phyloP scores from a whole-genome alignment of 2,888 invertebrate genomes.

The Chymomyza amoena region DNA sequence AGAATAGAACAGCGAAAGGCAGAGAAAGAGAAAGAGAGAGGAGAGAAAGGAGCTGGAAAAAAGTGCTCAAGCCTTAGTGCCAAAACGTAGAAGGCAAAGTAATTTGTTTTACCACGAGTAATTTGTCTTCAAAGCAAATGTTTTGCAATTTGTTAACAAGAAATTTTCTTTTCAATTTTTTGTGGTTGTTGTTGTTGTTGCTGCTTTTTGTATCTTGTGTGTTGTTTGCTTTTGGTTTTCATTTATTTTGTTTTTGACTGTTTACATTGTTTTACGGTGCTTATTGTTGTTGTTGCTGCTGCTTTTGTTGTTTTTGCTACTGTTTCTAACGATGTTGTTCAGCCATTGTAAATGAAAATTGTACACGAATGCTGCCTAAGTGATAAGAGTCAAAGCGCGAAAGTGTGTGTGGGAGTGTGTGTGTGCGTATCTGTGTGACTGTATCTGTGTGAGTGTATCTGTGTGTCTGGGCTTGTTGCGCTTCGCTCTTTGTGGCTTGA shows the following conservation, averaged over 20 bases:
- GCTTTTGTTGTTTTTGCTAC: constrained; percentile 22
- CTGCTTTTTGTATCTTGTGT: constrained; percentile 41
- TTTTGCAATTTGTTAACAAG: constrained; percentile 72
- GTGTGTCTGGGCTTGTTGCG: constrained; percentile 1
- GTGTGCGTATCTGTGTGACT: constrained; percentile 9
- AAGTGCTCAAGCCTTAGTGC: not conserved
- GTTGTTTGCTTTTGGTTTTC: constrained; percentile 27
- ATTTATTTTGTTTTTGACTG: constrained; percentile 7
- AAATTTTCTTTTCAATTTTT: constrained; percentile 51
- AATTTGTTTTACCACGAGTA: constrained; percentile 71
- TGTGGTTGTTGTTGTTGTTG: constrained; percentile 34
- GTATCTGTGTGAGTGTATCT: not conserved
- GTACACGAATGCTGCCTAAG: constrained; percentile 58
- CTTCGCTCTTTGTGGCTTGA: not conserved
- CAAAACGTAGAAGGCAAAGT: constrained; percentile 41
- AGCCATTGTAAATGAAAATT: constrained; percentile 60
- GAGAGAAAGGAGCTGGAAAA: not conserved
- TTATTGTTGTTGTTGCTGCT: constrained; percentile 28
- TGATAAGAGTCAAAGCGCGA: constrained; percentile 52
- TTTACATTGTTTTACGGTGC: constrained; percentile 52
- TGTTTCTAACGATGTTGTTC: constrained; percentile 4
- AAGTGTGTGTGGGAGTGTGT: constrained; percentile 15
- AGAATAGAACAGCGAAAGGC: not conserved
- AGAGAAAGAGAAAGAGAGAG: not conserved
- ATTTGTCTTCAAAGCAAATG: constrained; percentile 73